A percentile compares a stretch with the other conserved stretches of the same genome.
Evolutionary conservation across 2,888 invertebrate genomes (phyloP).

Genomic region (Troides helena): DNA sequence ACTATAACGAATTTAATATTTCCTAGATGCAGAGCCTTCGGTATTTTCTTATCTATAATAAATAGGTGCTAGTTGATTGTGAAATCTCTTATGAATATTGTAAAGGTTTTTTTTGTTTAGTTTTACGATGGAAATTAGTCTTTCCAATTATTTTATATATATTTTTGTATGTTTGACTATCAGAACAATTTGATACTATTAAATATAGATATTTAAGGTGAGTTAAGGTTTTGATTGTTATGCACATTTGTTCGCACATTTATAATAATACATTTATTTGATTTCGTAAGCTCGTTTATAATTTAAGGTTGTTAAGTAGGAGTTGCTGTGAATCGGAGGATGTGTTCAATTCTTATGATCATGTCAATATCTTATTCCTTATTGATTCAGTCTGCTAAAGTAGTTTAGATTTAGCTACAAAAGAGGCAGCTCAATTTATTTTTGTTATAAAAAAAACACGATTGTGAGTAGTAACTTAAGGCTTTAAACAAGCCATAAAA

Average conservation of each 20-base stretch:
- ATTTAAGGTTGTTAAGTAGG: conserved; percentile 62
- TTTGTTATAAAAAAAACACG: conserved; percentile 35
- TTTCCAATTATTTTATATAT: conserved; percentile 28
- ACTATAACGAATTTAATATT: conserved; percentile 39
- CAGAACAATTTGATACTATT: conserved; percentile 27
- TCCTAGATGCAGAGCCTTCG: conserved; percentile 19
- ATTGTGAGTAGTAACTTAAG: conserved; percentile 32
- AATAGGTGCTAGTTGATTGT: conserved; percentile 66
- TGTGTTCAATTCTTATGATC: conserved; percentile 43
- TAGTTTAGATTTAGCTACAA: conserved; percentile 25
- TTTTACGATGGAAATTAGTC: conserved; percentile 24
- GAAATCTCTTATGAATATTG: conserved; percentile 55
- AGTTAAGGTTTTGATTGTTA: conserved; percentile 37
- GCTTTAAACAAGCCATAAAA: conserved; percentile 44
- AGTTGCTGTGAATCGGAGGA: conserved; percentile 42
- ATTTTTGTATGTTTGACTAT: conserved; percentile 5
- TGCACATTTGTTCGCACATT: conserved; percentile 61
- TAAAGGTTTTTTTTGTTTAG: conserved; percentile 32
- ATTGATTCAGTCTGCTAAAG: conserved; percentile 3
- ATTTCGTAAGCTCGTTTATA: conserved; percentile 46
- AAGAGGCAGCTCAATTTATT: conserved; percentile 49
- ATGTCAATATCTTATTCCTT: conserved; percentile 17
- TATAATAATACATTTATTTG: conserved; percentile 40
- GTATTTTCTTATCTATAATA: conserved; percentile 34
- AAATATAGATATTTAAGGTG: conserved; percentile 15